A percentile compares a stretch with the other conserved stretches of the same genome.
These are phyloP conservation scores for Megalops atlanticus DNA, from an alignment of 2,113 vertebrate species.

Conservation along the genomic window DNA sequence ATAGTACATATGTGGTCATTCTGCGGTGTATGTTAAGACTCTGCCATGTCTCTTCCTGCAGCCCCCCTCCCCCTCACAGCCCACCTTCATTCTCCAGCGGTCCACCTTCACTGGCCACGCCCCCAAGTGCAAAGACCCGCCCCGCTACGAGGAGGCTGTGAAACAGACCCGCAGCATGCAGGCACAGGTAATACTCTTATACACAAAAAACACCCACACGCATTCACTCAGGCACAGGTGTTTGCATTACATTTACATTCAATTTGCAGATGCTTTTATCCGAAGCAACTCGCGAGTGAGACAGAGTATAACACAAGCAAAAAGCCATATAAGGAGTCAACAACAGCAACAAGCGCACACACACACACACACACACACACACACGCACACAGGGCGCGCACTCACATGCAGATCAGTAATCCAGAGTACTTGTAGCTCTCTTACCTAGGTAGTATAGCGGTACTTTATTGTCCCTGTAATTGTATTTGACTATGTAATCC, in stretches of 20 bases:
- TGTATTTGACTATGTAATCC: too few species aligned
- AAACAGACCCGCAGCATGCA: conserved; percentile 86
- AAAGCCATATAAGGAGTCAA: too few species aligned
- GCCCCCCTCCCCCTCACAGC: conserved; percentile 70
- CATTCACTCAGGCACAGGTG: conserved; percentile 79
- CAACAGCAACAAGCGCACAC: neutral
- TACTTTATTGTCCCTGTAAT: too few species aligned
- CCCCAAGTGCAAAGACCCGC: conserved; percentile 85
- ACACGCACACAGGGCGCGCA: neutral
- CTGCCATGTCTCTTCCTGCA: conserved; percentile 71
- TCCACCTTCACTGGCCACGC: conserved; percentile 71
- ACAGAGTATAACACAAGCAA: neutral
- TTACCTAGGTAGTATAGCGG: too few species aligned
- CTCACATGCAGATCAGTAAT: neutral
- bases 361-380: neutral
- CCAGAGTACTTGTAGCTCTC: too few species aligned
- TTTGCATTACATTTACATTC: neutral
- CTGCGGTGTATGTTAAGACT: conserved; percentile 47
- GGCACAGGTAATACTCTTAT: conserved; percentile 82
- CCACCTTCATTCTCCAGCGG: conserved; percentile 72
- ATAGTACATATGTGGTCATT: neutral
- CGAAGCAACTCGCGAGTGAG: neutral
- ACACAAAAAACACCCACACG: conserved; percentile 84
- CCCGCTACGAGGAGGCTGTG: conserved; percentile 93
- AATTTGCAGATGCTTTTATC: neutral